Conservation (phyloP, 2,113 vertebrate genomes). For the Cynocephalus volans region DNA sequence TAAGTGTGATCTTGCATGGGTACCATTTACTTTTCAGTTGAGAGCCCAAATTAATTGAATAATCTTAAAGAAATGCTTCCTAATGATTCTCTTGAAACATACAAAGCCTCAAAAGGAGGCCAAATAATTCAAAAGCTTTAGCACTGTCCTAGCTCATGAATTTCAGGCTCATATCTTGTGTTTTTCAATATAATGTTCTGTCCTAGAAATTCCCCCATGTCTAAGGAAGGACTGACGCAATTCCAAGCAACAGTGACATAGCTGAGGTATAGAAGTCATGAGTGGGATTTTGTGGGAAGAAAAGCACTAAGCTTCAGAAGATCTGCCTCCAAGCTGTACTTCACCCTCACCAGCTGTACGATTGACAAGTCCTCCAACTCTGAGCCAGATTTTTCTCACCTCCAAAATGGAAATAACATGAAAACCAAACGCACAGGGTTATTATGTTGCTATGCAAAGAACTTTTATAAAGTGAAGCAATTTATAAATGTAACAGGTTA, state of each 20-base stretch:
- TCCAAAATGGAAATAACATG: background rate
- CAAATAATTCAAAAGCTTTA: background rate
- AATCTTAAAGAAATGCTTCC: constrained; percentile 11
- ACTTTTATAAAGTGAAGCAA: background rate
- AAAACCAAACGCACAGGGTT: background rate
- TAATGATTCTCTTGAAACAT: background rate
- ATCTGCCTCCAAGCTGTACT: too few relatives aligned
- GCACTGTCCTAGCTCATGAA: background rate
- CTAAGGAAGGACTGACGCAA: background rate
- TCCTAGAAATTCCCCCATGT: background rate
- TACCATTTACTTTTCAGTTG: background rate
- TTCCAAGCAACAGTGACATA: background rate
- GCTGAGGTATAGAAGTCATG: too few relatives aligned
- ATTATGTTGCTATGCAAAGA: background rate
- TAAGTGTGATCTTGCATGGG: background rate
- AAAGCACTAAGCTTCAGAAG: background rate
- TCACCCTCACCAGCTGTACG: accelerated
- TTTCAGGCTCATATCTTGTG: background rate
- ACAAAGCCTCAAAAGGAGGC: background rate
- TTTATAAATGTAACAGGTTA: background rate
- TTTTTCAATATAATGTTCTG: background rate
- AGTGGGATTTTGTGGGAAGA: background rate
- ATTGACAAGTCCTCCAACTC: background rate
- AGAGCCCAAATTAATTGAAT: background rate
- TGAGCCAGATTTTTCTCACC: background rate